Percentiles rank a stretch among this genome's conserved stretches.
Conservation (phyloP, 2,797 vertebrate genomes). For the Hozukius guyotensis region DNA sequence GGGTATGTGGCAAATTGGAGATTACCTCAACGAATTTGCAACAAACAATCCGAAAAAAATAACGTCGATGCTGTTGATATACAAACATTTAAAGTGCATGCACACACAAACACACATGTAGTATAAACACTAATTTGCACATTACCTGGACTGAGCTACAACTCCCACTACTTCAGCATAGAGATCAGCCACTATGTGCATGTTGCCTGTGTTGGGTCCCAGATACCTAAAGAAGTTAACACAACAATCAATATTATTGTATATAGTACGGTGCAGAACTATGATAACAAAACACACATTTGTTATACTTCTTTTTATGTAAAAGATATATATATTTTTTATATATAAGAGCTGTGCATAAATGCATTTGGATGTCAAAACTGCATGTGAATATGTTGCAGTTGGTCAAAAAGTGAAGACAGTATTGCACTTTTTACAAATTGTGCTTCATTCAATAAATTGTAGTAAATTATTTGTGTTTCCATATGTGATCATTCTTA, state of each 20-base stretch:
- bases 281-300: not conserved
- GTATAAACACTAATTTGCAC: not conserved
- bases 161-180: constrained; percentile 98
- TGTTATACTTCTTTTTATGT: not conserved
- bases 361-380: not conserved
- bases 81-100: not conserved
- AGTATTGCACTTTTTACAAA: not conserved
- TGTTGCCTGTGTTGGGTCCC: constrained; percentile 98
- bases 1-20: not conserved
- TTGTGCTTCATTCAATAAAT: not conserved
- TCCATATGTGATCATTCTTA: constrained; percentile 66
- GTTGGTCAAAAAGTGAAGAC: not conserved
- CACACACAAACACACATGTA: not conserved
- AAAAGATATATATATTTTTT: too few relatives aligned
- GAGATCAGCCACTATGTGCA: constrained; percentile 98
- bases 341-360: not conserved
- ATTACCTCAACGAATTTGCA: not conserved
- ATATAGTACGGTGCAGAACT: not conserved
- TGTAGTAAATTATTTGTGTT: not conserved
- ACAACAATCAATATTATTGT: not conserved
- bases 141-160: constrained; percentile 95
- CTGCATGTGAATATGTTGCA: not conserved
- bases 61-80: not conserved
- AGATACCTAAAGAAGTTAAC: constrained; percentile 86
- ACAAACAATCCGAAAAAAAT: not conserved